These are phyloP conservation scores for Yoshiicerus persimilis DNA, from an alignment of 1,140 invertebrate genomes.

Conservation along the genomic window DNA sequence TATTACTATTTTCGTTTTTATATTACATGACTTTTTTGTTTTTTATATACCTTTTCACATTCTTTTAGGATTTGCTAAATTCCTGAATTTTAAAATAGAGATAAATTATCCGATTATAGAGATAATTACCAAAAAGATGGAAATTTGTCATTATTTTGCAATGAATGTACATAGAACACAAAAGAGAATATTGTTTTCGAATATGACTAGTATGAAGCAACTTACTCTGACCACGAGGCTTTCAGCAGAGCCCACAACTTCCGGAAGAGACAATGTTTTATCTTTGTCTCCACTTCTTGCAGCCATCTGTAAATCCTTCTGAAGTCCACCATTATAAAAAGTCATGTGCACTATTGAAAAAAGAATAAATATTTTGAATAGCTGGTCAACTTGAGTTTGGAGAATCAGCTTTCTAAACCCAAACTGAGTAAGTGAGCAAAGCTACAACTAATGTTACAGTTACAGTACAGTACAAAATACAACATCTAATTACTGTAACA, in stretches of 20 bases:
- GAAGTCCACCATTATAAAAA: constrained; percentile 51
- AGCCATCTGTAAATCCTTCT: constrained; percentile 52
- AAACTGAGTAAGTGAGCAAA: not conserved
- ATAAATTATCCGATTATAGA: no score
- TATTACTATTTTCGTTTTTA: no score
- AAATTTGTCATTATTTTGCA: no score
- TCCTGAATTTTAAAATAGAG: no score
- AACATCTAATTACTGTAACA: not conserved
- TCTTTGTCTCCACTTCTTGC: constrained; percentile 66
- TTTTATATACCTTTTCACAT: no score
- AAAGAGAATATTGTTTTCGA: not conserved
- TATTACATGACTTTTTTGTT: no score
- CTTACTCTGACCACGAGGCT: constrained; percentile 86
- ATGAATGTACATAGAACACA: no score
- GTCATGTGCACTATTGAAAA: constrained; percentile 48
- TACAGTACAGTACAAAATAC: no score
- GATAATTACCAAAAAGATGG: no score
- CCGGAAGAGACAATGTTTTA: constrained; percentile 72
- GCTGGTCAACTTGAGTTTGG: not conserved
- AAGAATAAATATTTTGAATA: constrained; percentile 50
- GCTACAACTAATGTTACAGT: not conserved
- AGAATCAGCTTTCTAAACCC: not conserved
- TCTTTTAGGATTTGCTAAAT: no score
- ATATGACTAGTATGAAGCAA: constrained; percentile 24
- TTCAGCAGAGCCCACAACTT: constrained; percentile 87